Conservation (phyloP, 2,888 invertebrate species). For the Chrysolina haemoptera region DNA sequence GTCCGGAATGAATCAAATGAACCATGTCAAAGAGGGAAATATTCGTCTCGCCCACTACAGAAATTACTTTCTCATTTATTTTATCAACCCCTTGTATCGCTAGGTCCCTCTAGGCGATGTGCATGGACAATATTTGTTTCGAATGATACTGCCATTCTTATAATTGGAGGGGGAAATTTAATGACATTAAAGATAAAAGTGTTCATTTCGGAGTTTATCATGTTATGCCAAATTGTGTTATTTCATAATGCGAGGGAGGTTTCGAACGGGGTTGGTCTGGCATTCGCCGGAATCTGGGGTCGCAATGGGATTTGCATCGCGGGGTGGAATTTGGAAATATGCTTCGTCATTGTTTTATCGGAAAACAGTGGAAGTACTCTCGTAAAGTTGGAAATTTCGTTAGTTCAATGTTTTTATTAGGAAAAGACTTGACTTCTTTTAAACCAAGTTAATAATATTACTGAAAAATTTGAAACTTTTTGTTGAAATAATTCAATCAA, state of each 20-base stretch:
- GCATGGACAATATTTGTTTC: conserved; percentile 51
- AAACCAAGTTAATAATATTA: too few species aligned
- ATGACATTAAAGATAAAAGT: conserved; percentile 51
- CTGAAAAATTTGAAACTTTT: too few species aligned
- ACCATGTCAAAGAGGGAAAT: not conserved
- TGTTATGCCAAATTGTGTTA: conserved; percentile 47
- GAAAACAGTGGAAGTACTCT: not conserved
- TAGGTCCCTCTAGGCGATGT: conserved; percentile 31
- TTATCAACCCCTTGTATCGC: conserved; percentile 48
- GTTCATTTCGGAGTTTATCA: conserved; percentile 49
- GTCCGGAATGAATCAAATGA: conserved; percentile 2
- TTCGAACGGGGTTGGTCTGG: conserved; percentile 18
- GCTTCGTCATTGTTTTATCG: conserved; percentile 7
- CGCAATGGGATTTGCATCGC: not conserved
- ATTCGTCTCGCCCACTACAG: conserved; percentile 13
- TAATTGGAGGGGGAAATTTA: conserved; percentile 46
- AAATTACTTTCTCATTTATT: conserved; percentile 50
- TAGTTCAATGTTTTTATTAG: too few species aligned
- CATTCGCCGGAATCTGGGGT: conserved; percentile 1
- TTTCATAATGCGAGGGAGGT: conserved; percentile 33
- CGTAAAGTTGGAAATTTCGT: not conserved
- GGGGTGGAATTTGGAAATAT: not conserved
- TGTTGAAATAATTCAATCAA: too few species aligned
- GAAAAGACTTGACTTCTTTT: too few species aligned
- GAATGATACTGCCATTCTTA: conserved; percentile 48